Percentiles rank a stretch among this genome's conserved stretches.
Conservation (phyloP, 2,888 invertebrate genomes). For the Tupiocoris notatus region DNA sequence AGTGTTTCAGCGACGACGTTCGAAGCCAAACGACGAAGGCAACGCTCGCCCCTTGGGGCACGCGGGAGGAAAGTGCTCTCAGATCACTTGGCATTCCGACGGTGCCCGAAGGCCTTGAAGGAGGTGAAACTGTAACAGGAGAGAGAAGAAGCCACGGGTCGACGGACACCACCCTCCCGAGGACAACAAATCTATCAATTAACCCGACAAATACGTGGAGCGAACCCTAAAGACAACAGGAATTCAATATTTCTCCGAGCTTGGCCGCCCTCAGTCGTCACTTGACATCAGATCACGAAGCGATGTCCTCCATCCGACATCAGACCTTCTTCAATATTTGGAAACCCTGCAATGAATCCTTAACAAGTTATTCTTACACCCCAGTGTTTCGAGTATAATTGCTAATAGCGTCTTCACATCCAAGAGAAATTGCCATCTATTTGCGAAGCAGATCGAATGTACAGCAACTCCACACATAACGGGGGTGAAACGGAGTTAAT, state of each 20-base stretch:
- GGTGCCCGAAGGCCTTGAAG: background rate
- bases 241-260: constrained; percentile 35
- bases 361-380: too few species aligned
- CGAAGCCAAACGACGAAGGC: constrained; percentile 1
- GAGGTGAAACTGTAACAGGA: background rate
- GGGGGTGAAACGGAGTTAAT: too few species aligned
- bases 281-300: background rate
- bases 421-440: too few species aligned
- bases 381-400: too few species aligned
- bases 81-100: constrained; percentile 25
- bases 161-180: constrained; percentile 12
- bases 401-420: too few species aligned
- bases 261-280: background rate
- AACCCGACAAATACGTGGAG: constrained; percentile 46
- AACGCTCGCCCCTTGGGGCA: background rate
- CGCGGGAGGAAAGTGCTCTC: background rate
- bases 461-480: too few species aligned
- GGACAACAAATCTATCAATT: constrained; percentile 47
- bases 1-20: background rate
- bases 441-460: too few species aligned
- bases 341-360: background rate
- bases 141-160: constrained; percentile 6
- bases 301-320: background rate
- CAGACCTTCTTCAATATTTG: background rate
- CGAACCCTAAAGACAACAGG: constrained; percentile 43